phyloP scores from a whole-genome alignment of 2,113 vertebrate genomes.

The Oryzias woworae region DNA sequence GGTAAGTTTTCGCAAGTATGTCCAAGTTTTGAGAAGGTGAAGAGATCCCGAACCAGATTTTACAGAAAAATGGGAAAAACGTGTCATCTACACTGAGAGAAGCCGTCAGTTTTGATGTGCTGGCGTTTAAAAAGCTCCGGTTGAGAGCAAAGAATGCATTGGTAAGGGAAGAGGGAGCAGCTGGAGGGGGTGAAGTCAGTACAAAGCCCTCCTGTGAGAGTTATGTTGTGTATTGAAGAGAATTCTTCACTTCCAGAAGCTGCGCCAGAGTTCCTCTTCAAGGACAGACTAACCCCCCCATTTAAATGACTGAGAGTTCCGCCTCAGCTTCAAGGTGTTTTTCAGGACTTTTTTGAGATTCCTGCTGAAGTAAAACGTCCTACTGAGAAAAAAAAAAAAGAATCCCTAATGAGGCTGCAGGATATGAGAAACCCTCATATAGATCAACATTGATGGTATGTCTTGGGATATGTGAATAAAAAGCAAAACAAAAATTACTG shows the following conservation, averaged over 20 bases:
- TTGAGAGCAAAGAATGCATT: slow-evolving; percentile 39
- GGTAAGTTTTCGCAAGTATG: slow-evolving; percentile 7
- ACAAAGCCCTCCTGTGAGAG: slow-evolving; percentile 55
- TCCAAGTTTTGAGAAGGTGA: slow-evolving; percentile 9
- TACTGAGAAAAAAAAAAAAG: slow-evolving; percentile 5
- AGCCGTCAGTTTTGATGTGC: slow-evolving; percentile 37
- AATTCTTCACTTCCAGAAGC: slow-evolving; percentile 64
- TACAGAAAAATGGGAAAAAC: slow-evolving; percentile 10
- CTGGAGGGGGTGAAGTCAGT: slow-evolving; percentile 49
- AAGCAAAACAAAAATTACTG: no score
- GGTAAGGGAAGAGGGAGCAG: slow-evolving; percentile 50
- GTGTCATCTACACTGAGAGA: slow-evolving; percentile 24
- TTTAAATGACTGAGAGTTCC: slow-evolving; percentile 47
- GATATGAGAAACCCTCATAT: no score
- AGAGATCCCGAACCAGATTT: slow-evolving; percentile 14
- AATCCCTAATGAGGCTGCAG: background rate
- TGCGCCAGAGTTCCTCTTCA: slow-evolving; percentile 59
- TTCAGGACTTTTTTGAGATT: slow-evolving; percentile 39
- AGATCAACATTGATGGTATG: no score
- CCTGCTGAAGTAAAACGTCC: slow-evolving; percentile 16
- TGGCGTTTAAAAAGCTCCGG: slow-evolving; percentile 38
- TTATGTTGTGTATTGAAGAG: slow-evolving; percentile 47
- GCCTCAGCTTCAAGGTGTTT: slow-evolving; percentile 38
- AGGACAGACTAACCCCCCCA: slow-evolving; percentile 64
- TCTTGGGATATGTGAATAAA: no score